Evolutionary conservation across 2,797 vertebrate species (phyloP).

Genomic region (Phyllotis vaccarum): DNA sequence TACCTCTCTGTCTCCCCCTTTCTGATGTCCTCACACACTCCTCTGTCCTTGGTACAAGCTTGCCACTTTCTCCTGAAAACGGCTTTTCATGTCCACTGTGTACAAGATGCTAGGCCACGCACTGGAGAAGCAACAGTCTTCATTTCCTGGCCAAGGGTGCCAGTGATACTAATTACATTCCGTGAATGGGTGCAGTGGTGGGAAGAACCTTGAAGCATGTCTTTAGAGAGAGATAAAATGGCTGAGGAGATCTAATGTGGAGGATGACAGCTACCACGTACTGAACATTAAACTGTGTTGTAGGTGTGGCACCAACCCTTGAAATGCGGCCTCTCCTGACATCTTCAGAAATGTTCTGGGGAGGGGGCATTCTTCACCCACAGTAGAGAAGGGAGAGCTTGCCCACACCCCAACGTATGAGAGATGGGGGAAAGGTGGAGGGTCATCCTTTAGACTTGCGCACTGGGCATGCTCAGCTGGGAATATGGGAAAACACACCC

Average conservation of each 20-base stretch:
- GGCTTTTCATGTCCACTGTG: too few species aligned
- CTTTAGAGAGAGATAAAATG: background rate
- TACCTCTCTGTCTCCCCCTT: background rate
- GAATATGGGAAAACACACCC: background rate
- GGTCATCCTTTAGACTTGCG: background rate
- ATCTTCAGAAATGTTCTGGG: background rate
- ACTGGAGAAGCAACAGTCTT: rapidly evolving
- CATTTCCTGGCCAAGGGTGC: background rate
- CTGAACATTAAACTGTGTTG: background rate
- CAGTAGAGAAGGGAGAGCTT: background rate
- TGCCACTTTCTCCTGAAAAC: background rate
- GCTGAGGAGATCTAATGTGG: background rate
- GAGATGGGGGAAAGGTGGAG: background rate
- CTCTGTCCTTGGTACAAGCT: background rate
- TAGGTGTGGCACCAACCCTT: rapidly evolving
- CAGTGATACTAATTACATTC: background rate
- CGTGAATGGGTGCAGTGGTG: background rate
- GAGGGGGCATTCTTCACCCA: background rate
- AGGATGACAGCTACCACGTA: background rate
- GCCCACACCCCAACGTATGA: background rate
- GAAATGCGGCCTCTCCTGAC: background rate
- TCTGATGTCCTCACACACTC: background rate
- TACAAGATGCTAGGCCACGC: background rate
- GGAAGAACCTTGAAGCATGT: background rate
- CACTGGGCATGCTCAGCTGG: background rate